phyloP scores from a whole-genome alignment of 1,140 invertebrate genomes.

The Ceratina calcarata region DNA sequence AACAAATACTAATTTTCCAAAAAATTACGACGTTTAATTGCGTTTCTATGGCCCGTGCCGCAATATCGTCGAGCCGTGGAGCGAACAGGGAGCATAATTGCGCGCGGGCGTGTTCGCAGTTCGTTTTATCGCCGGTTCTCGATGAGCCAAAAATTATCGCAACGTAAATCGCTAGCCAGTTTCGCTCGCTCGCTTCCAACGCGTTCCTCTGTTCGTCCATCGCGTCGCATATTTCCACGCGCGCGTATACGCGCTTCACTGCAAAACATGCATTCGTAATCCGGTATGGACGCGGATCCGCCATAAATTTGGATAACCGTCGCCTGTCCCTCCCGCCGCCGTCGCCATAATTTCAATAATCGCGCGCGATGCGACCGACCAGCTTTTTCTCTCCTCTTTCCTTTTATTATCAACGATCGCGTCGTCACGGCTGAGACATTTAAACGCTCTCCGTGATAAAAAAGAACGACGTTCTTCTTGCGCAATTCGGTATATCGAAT shows the following conservation, averaged over 20 bases:
- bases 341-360: conserved; percentile 51
- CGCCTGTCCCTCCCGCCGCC: neutral
- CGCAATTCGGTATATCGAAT: neutral
- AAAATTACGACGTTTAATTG: neutral
- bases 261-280: conserved; percentile 49
- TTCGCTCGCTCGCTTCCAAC: conserved; percentile 17
- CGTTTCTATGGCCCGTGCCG: neutral
- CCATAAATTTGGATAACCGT: conserved; percentile 54
- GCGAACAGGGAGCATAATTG: neutral
- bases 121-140: conserved; percentile 9
- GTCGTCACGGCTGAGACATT: neutral
- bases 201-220: conserved; percentile 3
- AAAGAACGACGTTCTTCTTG: conserved; percentile 5
- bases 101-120: neutral
- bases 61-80: neutral
- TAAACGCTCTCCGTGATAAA: conserved; percentile 41
- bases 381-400: neutral
- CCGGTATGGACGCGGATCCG: conserved; percentile 32
- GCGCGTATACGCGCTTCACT: conserved; percentile 20
- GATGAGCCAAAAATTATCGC: conserved; percentile 44
- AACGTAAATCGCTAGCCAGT: conserved; percentile 12
- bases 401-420: conserved; percentile 42
- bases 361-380: conserved; percentile 20
- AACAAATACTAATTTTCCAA: no score
- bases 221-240: neutral